Evolutionary conservation across 2,797 vertebrate species (phyloP).

Genomic region (Microctenopoma lineatum): DNA sequence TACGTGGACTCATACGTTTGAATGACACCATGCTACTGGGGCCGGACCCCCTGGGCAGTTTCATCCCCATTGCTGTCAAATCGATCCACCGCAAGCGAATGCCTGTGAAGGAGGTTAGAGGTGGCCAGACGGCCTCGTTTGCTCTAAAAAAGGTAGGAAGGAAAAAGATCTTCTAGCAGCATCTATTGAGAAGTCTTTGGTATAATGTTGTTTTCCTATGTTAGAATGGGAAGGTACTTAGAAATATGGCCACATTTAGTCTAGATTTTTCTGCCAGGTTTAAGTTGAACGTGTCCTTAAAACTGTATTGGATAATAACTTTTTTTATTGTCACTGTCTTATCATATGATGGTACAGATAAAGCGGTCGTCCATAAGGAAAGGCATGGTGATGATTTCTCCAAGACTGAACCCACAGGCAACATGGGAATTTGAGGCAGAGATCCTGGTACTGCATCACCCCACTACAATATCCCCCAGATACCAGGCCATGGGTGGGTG

Average conservation of each 20-base stretch:
- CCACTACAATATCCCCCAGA: conserved; percentile 98
- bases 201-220: background rate
- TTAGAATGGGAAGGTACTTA: background rate
- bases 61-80: conserved; percentile 96
- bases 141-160: conserved; percentile 93
- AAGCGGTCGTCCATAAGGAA: conserved; percentile 98
- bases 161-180: background rate
- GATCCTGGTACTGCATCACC: conserved; percentile 97
- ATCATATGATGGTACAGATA: conserved; percentile 81
- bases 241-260: background rate
- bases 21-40: conserved; percentile 97
- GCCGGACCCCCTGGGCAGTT: conserved; percentile 95
- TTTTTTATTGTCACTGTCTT: background rate
- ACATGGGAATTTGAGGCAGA: conserved; percentile 99
- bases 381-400: conserved; percentile 99
- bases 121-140: conserved; percentile 98
- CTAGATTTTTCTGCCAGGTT: background rate
- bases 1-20: conserved; percentile 95
- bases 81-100: conserved; percentile 99
- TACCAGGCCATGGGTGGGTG: conserved; percentile 98
- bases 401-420: conserved; percentile 94
- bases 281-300: background rate
- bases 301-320: background rate
- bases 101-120: conserved; percentile 97
- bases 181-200: background rate